These are phyloP conservation scores for Atta cephalotes DNA, from an alignment of 1,140 invertebrate genomes.

Conservation along the genomic window DNA sequence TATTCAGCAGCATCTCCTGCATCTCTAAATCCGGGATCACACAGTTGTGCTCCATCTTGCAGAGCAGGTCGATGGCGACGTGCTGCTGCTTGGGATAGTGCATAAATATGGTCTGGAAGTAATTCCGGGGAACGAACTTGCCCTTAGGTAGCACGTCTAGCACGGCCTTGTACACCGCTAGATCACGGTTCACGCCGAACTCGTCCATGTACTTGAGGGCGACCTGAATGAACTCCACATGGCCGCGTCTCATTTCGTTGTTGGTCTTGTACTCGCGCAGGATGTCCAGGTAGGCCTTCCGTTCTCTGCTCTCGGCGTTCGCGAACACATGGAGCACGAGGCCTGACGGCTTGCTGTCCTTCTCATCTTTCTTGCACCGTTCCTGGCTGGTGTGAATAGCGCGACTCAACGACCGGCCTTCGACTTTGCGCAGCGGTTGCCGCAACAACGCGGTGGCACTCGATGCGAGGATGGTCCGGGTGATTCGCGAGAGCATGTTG, in stretches of 20 bases:
- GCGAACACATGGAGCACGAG: slow-evolving; percentile 83
- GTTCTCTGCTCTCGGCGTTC: slow-evolving; percentile 89
- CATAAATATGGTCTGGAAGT: slow-evolving; percentile 94
- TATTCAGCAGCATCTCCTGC: slow-evolving; percentile 92
- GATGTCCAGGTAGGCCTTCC: slow-evolving; percentile 91
- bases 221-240: slow-evolving; percentile 97
- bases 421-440: not conserved
- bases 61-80: slow-evolving; percentile 94
- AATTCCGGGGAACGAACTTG: slow-evolving; percentile 93
- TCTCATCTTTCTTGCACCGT: not conserved
- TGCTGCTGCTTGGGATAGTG: slow-evolving; percentile 98
- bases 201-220: slow-evolving; percentile 95
- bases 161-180: slow-evolving; percentile 96
- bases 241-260: slow-evolving; percentile 89
- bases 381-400: not conserved
- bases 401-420: not conserved
- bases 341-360: not conserved
- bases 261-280: slow-evolving; percentile 90
- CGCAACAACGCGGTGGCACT: not conserved
- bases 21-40: slow-evolving; percentile 97
- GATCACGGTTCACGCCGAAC: slow-evolving; percentile 95
- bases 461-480: not conserved
- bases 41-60: slow-evolving; percentile 96
- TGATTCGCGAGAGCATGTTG: slow-evolving; percentile 26
- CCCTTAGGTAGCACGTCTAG: slow-evolving; percentile 97